phyloP scores from a whole-genome alignment of 2,888 invertebrate genomes.

The Acrobasis consociella region DNA sequence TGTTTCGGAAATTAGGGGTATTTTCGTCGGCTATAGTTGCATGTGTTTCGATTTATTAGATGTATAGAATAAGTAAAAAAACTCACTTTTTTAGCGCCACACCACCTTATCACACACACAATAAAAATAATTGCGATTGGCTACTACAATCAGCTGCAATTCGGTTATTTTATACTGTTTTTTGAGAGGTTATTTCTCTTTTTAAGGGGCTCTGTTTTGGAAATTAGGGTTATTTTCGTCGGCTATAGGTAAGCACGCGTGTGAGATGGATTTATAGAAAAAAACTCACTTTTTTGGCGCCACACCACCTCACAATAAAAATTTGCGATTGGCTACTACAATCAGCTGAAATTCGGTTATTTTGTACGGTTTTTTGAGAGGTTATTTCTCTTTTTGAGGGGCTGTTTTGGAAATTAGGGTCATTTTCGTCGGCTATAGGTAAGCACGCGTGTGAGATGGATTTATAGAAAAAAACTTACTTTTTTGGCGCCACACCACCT shows the following conservation, averaged over 20 bases:
- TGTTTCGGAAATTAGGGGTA: no score
- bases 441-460: no score
- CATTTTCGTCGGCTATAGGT: no score
- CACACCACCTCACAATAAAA: slow-evolving; percentile 47
- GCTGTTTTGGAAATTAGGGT: no score
- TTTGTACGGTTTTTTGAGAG: background rate
- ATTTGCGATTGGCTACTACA: slow-evolving; percentile 19
- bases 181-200: background rate
- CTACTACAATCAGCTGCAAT: slow-evolving; percentile 16
- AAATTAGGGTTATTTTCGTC: no score
- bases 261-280: no score
- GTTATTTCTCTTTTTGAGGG: background rate
- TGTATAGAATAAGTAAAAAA: no score
- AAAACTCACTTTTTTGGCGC: slow-evolving; percentile 53
- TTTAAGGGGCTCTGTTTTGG: background rate
- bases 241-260: no score
- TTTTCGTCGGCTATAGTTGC: no score
- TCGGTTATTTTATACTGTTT: background rate
- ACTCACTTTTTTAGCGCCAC: slow-evolving; percentile 68
- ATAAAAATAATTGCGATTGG: slow-evolving; percentile 22
- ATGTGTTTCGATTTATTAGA: no score
- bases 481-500: slow-evolving; percentile 67
- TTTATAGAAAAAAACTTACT: no score
- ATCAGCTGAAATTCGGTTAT: slow-evolving; percentile 9
- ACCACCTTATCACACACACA: slow-evolving; percentile 43